Base-by-base conservation (phyloP, 2,888 invertebrate genomes). In the Zootermopsis nevadensis region DNA sequence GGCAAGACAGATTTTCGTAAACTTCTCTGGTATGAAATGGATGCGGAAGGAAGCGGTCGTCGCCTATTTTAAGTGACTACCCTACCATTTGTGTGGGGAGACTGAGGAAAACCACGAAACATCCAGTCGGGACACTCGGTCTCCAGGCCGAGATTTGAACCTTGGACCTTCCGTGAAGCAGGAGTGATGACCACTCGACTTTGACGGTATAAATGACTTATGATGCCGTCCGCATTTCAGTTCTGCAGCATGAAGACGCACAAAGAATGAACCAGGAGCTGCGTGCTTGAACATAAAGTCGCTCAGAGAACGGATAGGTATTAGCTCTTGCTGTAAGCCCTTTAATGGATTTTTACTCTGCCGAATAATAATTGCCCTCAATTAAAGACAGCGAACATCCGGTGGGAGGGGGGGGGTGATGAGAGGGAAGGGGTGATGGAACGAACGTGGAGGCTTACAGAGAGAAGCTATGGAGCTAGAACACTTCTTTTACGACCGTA, bases 321-420 rank as follows among this genome's bases (percentile, higher is more conserved):
- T 81, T 42, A 81, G 81, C 81, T 66, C 55, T 79, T 35, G 42
- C 60, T 42, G n/a, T 81, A 81, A 72, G 81, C 42, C 81, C 81
- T 69, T 35, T 81, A 81, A 81, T 81, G 81, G 81, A 81, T 81
- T 81, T 81, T 81, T 81, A 81, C 81, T 81, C 81, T 67, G 67
- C 81, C 81, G 81, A 81, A 81, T 81, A 81, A 81, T 81, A 81
- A 81, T 81, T 81, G 81, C 67, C 33, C 81, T 81, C 81, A 81
- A 81, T 81, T 81, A 81, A 69, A 27, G 60, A 27, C n/a, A 60
- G 60, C n/a, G 27, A 60, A 60, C n/a, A 60, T n/a, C 12, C 4
- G 27, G 27, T 22, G 7, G 80, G 30, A 80, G 42, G 48, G 31
- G 72, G 15, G 33, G 38, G 31, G 66, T 15, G 55, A 3, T 12